These are phyloP conservation scores for Seira ritae DNA, from an alignment of 2,888 invertebrate species.

Conservation along the genomic window DNA sequence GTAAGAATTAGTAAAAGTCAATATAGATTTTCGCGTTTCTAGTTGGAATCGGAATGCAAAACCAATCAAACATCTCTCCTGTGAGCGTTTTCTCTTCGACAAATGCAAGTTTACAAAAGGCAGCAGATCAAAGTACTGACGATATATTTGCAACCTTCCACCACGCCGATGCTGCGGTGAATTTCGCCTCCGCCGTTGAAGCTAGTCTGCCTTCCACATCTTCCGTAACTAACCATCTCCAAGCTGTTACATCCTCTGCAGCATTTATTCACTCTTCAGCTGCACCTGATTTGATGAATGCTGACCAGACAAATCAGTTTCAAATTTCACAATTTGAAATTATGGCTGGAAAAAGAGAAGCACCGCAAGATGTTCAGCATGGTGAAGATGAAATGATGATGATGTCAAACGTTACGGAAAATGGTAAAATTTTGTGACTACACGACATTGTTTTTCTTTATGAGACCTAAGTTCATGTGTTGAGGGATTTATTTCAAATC, in stretches of 20 bases:
- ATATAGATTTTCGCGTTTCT: too few relatives aligned
- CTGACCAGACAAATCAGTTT: conserved; percentile 51
- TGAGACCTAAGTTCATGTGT: neutral
- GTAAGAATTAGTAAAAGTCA: too few relatives aligned
- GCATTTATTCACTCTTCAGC: conserved; percentile 48
- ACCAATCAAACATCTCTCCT: conserved; percentile 52
- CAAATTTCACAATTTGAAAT: conserved; percentile 56
- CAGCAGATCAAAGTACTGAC: conserved; percentile 52
- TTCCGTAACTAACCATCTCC: conserved; percentile 48
- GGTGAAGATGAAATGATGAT: conserved; percentile 52
- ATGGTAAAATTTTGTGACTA: too few relatives aligned
- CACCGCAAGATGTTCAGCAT: conserved; percentile 45
- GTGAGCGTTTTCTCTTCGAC: conserved; percentile 54
- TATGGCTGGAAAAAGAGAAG: conserved; percentile 41
- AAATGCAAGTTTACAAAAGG: conserved; percentile 41
- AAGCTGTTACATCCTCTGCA: conserved; percentile 45
- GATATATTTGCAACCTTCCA: conserved; percentile 53
- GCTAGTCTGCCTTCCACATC: conserved; percentile 52
- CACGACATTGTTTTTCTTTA: neutral
- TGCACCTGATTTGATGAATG: conserved; percentile 40
- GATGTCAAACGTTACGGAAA: conserved; percentile 34
- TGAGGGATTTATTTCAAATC: too few relatives aligned
- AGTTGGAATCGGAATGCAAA: conserved; percentile 57
- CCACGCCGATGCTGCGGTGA: conserved; percentile 51
- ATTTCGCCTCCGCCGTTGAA: conserved; percentile 52